phyloP scores from a whole-genome alignment of 2,888 invertebrate species.

The Philereme transversata region DNA sequence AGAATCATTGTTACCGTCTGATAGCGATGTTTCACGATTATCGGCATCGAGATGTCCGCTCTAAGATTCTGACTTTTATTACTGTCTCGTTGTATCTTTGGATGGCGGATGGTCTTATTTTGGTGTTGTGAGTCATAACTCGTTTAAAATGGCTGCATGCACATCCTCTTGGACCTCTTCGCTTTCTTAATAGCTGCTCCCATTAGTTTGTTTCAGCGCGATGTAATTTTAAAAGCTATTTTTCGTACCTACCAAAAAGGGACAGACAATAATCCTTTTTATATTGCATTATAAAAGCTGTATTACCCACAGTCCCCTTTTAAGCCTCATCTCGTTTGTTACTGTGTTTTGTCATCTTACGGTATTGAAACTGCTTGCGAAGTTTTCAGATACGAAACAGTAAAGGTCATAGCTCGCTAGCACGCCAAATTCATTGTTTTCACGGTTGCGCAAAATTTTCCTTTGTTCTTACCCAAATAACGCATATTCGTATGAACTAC shows the following conservation, averaged over 20 bases:
- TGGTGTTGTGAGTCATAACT: slow-evolving; percentile 25
- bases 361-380: slow-evolving; percentile 9
- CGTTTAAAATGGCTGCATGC: slow-evolving; percentile 17
- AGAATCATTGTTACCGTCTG: slow-evolving; percentile 49
- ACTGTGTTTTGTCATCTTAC: neutral
- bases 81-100: slow-evolving; percentile 17
- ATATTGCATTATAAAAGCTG: neutral
- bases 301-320: neutral
- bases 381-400: slow-evolving; percentile 27
- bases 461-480: slow-evolving; percentile 37
- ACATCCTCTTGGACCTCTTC: slow-evolving; percentile 18
- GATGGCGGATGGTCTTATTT: slow-evolving; percentile 13
- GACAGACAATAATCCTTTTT: neutral
- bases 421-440: slow-evolving; percentile 35
- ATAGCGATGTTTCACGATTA: slow-evolving; percentile 17
- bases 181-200: slow-evolving; percentile 16
- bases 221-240: neutral
- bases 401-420: slow-evolving; percentile 26
- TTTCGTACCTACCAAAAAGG: neutral
- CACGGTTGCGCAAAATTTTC: slow-evolving; percentile 37
- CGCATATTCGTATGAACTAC: slow-evolving; percentile 25
- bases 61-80: slow-evolving; percentile 9
- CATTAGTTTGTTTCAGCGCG: slow-evolving; percentile 6
- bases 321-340: neutral
- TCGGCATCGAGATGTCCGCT: slow-evolving; percentile 10